phyloP scores from a whole-genome alignment of 2,797 vertebrate genomes.

The Ceyx erithaca region DNA sequence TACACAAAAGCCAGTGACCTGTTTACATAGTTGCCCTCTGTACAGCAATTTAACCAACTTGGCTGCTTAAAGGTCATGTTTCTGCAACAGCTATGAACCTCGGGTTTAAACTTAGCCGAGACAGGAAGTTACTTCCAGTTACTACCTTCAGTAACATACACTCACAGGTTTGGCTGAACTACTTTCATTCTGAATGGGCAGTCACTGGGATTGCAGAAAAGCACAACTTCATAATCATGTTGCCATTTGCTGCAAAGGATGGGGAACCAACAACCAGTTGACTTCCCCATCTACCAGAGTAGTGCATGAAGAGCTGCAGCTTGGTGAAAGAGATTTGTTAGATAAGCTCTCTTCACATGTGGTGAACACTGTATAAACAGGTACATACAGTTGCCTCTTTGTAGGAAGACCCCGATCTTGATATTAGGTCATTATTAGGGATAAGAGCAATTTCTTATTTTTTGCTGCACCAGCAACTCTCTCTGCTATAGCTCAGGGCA shows the following conservation, averaged over 20 bases:
- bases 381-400: not conserved
- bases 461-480: not conserved
- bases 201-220: not conserved
- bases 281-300: not conserved
- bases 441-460: not conserved
- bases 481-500: not conserved
- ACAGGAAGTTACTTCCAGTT: not conserved
- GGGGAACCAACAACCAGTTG: not conserved
- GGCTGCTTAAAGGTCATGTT: slow-evolving; percentile 43
- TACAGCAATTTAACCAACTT: slow-evolving; percentile 30
- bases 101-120: not conserved
- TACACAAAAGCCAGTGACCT: slow-evolving; percentile 31
- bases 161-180: not conserved
- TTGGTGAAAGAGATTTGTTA: not conserved
- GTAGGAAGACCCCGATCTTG: not conserved
- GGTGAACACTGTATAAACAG: not conserved
- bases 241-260: not conserved
- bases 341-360: not conserved
- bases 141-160: not conserved
- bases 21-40: slow-evolving; percentile 46
- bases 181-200: slow-evolving; percentile 21
- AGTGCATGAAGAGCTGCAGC: fast-evolving
- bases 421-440: not conserved
- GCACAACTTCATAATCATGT: not conserved
- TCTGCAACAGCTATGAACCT: not conserved